phyloP scores from a whole-genome alignment of 2,113 vertebrate species.

The Rhizomys pruinosus region DNA sequence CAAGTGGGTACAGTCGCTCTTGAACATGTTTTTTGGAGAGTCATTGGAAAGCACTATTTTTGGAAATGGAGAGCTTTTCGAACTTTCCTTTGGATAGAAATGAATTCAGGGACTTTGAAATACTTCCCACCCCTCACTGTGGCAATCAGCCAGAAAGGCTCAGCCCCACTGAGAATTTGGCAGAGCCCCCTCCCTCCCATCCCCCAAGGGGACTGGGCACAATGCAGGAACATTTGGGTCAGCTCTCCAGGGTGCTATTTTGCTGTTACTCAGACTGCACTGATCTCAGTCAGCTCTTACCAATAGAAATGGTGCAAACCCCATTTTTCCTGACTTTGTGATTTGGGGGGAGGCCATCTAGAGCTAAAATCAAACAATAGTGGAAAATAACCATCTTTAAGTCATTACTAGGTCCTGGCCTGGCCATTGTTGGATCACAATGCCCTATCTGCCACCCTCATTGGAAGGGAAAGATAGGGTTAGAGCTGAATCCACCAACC shows the following conservation, averaged over 20 bases:
- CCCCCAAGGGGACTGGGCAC: constrained; percentile 20
- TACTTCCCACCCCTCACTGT: constrained; percentile 27
- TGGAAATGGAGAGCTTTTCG: constrained; percentile 63
- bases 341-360: not conserved
- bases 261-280: constrained; percentile 54
- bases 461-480: not conserved
- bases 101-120: not conserved
- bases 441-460: not conserved
- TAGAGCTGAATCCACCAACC: fast-evolving
- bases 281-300: constrained; percentile 72
- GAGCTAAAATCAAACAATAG: not conserved
- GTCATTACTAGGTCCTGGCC: fast-evolving
- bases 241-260: not conserved
- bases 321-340: not conserved
- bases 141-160: constrained; percentile 26
- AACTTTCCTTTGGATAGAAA: not conserved
- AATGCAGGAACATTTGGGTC: not conserved
- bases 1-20: constrained; percentile 43
- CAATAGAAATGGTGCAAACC: constrained; percentile 34
- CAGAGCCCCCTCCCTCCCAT: not conserved
- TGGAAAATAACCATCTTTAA: not conserved
- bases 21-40: constrained; percentile 62
- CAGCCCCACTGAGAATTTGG: not conserved
- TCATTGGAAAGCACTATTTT: constrained; percentile 61
- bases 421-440: not conserved